Conservation (phyloP, 2,888 invertebrate genomes). For the Pristionchus mayeri region DNA sequence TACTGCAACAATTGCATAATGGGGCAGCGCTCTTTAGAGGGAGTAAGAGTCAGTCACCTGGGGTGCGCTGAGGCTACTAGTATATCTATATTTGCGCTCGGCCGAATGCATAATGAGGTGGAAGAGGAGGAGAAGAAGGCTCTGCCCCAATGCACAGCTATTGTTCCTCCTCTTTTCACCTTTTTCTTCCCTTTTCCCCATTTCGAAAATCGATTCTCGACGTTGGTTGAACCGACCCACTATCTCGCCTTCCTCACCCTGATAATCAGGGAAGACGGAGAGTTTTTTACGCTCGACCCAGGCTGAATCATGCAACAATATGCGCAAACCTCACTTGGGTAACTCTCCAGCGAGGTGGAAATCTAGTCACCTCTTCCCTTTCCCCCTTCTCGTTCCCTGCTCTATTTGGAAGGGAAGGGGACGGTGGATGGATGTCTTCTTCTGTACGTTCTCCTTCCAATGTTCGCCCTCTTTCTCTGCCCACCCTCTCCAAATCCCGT, state of each 20-base stretch:
- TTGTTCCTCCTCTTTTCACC: background rate
- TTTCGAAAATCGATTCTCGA: background rate
- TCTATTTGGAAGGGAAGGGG: constrained; percentile 24
- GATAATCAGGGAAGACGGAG: no score
- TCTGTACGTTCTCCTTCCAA: background rate
- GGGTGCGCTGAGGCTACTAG: no score
- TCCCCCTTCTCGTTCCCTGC: background rate
- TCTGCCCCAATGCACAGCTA: constrained; percentile 1
- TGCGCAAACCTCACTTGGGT: background rate
- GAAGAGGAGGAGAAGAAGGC: background rate
- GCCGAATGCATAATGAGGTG: constrained; percentile 26
- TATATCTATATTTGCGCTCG: constrained; percentile 24
- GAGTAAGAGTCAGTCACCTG: no score
- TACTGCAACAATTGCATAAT: no score
- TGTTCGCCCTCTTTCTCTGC: background rate
- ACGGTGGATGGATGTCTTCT: background rate
- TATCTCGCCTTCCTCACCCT: background rate
- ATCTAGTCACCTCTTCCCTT: background rate
- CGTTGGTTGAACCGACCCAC: background rate
- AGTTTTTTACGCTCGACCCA: no score
- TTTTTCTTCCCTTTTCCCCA: background rate
- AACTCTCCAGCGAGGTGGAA: background rate
- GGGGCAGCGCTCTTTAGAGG: no score
- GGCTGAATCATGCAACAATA: background rate
- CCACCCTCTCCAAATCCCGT: background rate